Conservation (phyloP, 2,888 invertebrate species). For the Nemurella pictetii region DNA sequence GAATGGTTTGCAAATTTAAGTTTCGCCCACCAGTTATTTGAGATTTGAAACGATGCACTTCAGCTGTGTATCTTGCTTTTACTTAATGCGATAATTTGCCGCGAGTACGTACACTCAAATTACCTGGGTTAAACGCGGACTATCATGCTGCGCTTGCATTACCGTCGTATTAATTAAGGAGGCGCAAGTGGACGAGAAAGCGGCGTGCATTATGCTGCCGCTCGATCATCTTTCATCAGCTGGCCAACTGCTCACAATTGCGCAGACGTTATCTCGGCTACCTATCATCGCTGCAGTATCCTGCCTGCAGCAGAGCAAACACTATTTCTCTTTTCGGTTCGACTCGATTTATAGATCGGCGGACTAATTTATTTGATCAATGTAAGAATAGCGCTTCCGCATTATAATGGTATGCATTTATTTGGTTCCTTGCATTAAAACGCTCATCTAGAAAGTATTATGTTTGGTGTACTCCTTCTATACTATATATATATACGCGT, state of each 20-base stretch:
- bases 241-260: slow-evolving; percentile 1
- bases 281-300: not conserved
- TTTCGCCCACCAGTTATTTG: not conserved
- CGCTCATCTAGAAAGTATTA: not conserved
- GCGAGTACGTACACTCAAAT: not conserved
- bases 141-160: not conserved
- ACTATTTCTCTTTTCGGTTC: not conserved
- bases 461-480: not conserved
- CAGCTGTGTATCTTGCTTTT: not conserved
- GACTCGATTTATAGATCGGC: not conserved
- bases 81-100: not conserved
- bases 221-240: not conserved
- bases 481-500: not conserved
- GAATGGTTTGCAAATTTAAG: not conserved
- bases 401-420: not conserved
- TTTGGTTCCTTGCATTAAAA: not conserved
- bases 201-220: not conserved
- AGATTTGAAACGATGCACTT: not conserved
- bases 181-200: slow-evolving; percentile 5
- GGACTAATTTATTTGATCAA: not conserved
- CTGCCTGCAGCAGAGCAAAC: not conserved
- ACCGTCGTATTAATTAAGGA: not conserved
- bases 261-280: not conserved
- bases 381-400: not conserved
- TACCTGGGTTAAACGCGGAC: not conserved